Evolutionary conservation across 2,797 vertebrate species (phyloP), one percentile per base, ranked within the genome.

Genomic region (Cephalopachus bancanus): DNA sequence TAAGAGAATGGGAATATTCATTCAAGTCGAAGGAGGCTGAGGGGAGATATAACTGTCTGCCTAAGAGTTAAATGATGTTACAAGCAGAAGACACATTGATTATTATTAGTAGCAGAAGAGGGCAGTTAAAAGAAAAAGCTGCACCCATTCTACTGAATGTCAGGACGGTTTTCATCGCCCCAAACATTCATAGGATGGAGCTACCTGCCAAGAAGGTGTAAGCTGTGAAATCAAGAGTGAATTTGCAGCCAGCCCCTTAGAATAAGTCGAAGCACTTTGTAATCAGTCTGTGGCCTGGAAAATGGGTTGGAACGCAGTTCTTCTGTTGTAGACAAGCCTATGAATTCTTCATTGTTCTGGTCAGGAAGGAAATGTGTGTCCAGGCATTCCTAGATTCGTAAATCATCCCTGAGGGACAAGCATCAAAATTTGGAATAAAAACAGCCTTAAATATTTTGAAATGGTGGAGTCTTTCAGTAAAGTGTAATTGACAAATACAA

Each of bases 11-110:
- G 75, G 75, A 91, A 94, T 83, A 83, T 81, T 93, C 76, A 79
- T 85, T 94, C 60, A 78, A 91, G 57, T 53, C 0, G 10, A 93
- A 97, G 57, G 90, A 96, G 81, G 11, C 96, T 91, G 53, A 86
- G 17, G 94, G 93, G 95, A 96, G 93, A 69, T 49, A 93, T 89
- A 95, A 92, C 91, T 95, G 91, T 93, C 95, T 93, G 49, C 57
- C 85, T 91, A 30, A 85, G 93, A 79, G 44, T 87, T 62, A 94
- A 97, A 91, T 78, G 64, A 96, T 83, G 83, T 60, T 94, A 64
- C 10, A 67, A 37, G 81, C 76, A 69, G 28, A 83, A 37, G 57
- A 94, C 15, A 28, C 11, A 59, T 92, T 81, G 24, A 64, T 71
- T 92, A 76, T 59, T 88, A 84, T 1, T 80, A 69, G 17, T 4